Conservation (phyloP, 2,797 vertebrate species). For the Propithecus deckenii region DNA sequence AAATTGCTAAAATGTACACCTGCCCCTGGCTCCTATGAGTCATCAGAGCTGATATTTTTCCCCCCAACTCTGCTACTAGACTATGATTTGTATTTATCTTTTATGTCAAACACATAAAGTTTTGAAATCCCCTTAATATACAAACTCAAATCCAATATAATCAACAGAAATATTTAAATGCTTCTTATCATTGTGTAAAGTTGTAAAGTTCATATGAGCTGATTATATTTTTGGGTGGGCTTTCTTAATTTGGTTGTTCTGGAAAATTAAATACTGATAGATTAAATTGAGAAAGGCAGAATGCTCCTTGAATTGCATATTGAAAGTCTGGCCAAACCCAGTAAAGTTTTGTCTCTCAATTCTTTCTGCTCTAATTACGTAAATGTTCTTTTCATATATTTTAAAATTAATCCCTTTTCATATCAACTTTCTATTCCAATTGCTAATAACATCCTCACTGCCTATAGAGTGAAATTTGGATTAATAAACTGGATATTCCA, state of each 20-base stretch:
- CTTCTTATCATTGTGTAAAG: neutral
- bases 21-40: neutral
- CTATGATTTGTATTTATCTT: neutral
- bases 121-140: neutral
- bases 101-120: neutral
- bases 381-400: neutral
- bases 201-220: neutral
- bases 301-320: neutral
- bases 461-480: neutral
- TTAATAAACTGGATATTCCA: neutral
- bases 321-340: neutral
- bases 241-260: neutral
- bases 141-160: neutral
- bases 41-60: neutral
- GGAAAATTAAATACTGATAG: neutral
- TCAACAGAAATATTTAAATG: neutral
- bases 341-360: neutral
- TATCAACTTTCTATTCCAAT: neutral
- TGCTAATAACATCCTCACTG: neutral
- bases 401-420: neutral
- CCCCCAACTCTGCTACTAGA: neutral
- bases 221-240: neutral
- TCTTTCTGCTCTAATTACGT: slow-evolving; percentile 5
- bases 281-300: neutral
- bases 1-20: neutral